Evolutionary conservation across 2,888 invertebrate species (phyloP), one percentile per base, ranked within the genome.

Genomic region (Adineta ricciae): DNA sequence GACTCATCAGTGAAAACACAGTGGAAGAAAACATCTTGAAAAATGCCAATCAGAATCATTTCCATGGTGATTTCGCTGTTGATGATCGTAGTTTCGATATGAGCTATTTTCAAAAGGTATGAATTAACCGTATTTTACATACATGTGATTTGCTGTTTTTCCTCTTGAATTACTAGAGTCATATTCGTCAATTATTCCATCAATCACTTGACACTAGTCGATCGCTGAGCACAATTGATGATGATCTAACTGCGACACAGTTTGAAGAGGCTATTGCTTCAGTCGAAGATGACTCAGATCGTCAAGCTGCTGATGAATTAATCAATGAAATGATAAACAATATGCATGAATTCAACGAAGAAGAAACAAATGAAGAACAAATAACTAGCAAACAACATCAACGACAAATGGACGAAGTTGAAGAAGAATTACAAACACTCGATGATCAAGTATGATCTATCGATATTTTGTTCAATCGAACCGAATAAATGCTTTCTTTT

Each of bases 21-120:
- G 95, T 99, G 78, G 99, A 99, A 92, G 99, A 99, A 91, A 99
- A 99, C 91, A 99, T 99, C 88, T 91, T 99, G 89, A 97, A 96
- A 91, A 99, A 99, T 91, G 99, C 99, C 8, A 96, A 95, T 91
- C 97, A 99, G 91, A 99, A 99, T 91, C 93, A 97, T 87, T 92
- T 96, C 90, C 93, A 99, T 46, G 97, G 97, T 84, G 96, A 97
- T 91, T 93, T 98, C 89, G 97, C 99, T 83, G 99, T 99, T 89
- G 99, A 99, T 91, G 96, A 95, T 49, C 83, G 85, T 52, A 72
- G 84, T 73, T 85, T 85, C 56, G 83, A 83, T 24, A 52, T 87
- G 3, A 73, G 36, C 36, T 52, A 73, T 8, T 50, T 85, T 19
- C 73, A 50, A 54, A 83, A 91, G 99, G 99, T 91, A 99, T 99